phyloP scores from a whole-genome alignment of 2,888 invertebrate genomes.

The Ypsolopha scabrella region DNA sequence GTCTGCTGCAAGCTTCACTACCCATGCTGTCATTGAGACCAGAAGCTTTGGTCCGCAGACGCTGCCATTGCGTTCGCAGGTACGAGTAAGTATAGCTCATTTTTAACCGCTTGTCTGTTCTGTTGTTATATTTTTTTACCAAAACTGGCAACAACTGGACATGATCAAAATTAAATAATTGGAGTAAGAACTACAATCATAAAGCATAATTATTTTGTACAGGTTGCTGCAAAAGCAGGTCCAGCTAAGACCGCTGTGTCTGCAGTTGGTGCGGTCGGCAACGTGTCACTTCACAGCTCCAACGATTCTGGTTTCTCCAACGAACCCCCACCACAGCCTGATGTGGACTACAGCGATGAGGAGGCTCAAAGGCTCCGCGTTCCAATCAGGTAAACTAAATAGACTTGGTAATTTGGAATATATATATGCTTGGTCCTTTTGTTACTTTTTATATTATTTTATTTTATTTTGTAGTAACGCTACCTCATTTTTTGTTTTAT shows the following conservation, averaged over 20 bases:
- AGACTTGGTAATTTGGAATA: neutral
- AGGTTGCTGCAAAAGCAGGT: constrained; percentile 56
- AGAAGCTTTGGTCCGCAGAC: constrained; percentile 64
- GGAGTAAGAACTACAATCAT: constrained; percentile 1
- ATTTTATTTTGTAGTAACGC: constrained; percentile 12
- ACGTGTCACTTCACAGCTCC: constrained; percentile 87
- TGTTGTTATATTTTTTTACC: too few relatives aligned
- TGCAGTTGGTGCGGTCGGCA: constrained; percentile 71
- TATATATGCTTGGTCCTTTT: constrained; percentile 17
- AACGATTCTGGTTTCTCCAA: constrained; percentile 94
- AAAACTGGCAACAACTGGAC: too few relatives aligned
- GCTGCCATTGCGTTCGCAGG: constrained; percentile 60
- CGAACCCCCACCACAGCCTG: constrained; percentile 88
- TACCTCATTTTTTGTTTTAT: constrained; percentile 23
- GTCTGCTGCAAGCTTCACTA: constrained; percentile 70
- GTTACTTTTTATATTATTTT: constrained; percentile 22
- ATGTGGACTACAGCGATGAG: constrained; percentile 92
- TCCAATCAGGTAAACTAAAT: constrained; percentile 69
- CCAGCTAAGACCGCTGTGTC: constrained; percentile 59
- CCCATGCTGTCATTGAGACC: constrained; percentile 58
- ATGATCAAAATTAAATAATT: neutral
- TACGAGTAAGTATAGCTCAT: constrained; percentile 13
- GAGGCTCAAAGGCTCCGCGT: constrained; percentile 76
- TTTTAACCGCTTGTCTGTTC: too few relatives aligned
- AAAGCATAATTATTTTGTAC: constrained; percentile 1